phyloP scores from a whole-genome alignment of 2,113 vertebrate genomes.

The Cololabis saira region DNA sequence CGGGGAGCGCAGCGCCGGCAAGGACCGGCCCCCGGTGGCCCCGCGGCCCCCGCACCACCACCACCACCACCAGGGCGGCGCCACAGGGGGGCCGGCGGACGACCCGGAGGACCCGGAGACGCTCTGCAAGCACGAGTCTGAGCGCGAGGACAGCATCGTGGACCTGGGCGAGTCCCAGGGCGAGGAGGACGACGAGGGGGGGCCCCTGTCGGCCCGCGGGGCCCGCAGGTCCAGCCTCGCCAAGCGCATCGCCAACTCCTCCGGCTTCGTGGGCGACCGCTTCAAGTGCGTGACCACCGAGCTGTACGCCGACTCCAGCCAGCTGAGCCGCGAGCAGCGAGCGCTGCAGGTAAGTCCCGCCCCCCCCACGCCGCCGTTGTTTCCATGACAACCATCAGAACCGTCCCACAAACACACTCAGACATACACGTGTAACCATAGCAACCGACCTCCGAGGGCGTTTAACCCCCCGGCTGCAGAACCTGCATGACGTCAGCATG shows the following conservation, averaged over 20 bases:
- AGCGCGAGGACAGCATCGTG: constrained; percentile 72
- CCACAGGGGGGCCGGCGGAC: constrained; percentile 57
- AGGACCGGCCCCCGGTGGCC: too few species aligned
- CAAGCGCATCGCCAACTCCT: constrained; percentile 96
- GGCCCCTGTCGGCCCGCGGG: constrained; percentile 77
- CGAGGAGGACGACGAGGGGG: constrained; percentile 75
- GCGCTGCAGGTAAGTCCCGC: constrained; percentile 93
- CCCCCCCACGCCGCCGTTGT: too few species aligned
- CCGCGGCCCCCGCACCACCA: too few species aligned
- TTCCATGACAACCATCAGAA: too few species aligned
- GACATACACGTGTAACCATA: too few species aligned
- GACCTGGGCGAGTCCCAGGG: constrained; percentile 74
- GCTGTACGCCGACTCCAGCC: constrained; percentile 97
- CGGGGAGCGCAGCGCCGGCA: constrained; percentile 70
- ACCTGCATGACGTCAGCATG: too few species aligned
- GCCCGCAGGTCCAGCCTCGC: constrained; percentile 87
- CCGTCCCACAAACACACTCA: constrained; percentile 26
- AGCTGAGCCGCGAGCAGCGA: constrained; percentile 97
- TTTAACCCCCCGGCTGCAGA: too few species aligned
- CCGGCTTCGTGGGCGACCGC: constrained; percentile 97
- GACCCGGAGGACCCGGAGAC: constrained; percentile 44
- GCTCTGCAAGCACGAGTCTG: constrained; percentile 36
- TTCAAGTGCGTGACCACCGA: constrained; percentile 99
- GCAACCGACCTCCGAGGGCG: too few species aligned
- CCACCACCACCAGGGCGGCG: too few species aligned